Evolutionary conservation across 2,888 invertebrate species (phyloP).

Genomic region (Ethmia dodecea): DNA sequence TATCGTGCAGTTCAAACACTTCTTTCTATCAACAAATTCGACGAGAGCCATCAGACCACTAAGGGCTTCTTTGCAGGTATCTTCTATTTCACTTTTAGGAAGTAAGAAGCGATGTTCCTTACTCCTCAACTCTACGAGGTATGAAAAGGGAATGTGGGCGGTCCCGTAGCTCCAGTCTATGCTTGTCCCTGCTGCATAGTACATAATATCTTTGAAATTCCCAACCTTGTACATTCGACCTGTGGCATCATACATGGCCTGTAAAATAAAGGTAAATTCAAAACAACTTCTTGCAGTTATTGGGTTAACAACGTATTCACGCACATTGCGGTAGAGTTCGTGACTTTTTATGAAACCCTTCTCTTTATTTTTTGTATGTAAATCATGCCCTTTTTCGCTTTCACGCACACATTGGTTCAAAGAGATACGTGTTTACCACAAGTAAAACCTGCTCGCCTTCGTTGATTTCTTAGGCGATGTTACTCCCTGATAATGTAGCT

Average conservation of each 20-base stretch:
- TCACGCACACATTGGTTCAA: too few species aligned
- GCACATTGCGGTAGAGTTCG: too few species aligned
- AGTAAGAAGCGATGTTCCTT: constrained; percentile 52
- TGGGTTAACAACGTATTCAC: too few species aligned
- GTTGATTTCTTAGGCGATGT: too few species aligned
- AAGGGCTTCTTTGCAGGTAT: constrained; percentile 51
- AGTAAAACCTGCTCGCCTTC: too few species aligned
- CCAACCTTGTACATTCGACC: constrained; percentile 68
- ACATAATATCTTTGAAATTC: constrained; percentile 66
- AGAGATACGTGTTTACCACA: too few species aligned
- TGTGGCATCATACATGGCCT: constrained; percentile 60
- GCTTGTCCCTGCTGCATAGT: constrained; percentile 60
- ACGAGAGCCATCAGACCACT: constrained; percentile 50
- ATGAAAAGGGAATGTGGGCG: constrained; percentile 61
- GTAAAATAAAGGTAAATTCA: constrained; percentile 24
- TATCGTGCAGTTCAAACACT: constrained; percentile 41
- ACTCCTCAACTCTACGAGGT: constrained; percentile 57
- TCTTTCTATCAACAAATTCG: constrained; percentile 47
- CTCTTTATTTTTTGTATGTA: too few species aligned
- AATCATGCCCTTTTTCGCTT: too few species aligned
- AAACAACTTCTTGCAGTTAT: too few species aligned
- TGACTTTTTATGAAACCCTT: too few species aligned
- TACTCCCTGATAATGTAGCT: too few species aligned
- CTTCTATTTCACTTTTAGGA: constrained; percentile 50
- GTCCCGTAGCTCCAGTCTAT: constrained; percentile 69